Evolutionary conservation across 2,113 vertebrate species (phyloP), one percentile per base, ranked within the genome.

Genomic region (Lonchura striata): DNA sequence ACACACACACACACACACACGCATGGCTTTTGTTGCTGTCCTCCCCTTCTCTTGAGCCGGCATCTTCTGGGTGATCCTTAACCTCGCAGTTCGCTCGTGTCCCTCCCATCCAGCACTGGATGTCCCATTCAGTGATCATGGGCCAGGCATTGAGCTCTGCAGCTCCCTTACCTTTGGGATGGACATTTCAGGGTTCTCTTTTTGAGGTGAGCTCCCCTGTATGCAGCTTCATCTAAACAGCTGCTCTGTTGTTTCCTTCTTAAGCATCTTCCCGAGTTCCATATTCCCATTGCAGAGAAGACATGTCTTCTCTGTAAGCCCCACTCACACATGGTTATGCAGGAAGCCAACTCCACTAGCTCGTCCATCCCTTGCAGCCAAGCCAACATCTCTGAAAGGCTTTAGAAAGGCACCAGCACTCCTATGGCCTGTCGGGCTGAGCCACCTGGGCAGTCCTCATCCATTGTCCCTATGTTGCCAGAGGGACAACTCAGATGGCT

Each of bases 1-100:
- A 64, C 35, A 71, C 25, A 41, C 11, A n/a, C n/a, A n/a, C n/a
- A n/a, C n/a, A n/a, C n/a, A n/a, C 41, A 68, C 33, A 23, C 33
- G 35, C 22, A 60, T 23, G 4, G 77, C 95, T 93, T 92, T 96
- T 95, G 91, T 92, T 91, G 82, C 68, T 81, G 90, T n/a, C 10
- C 37, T 52, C 65, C 90, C 10, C 66, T 87, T 59, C 78, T 90
- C 70, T 63, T 81, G 59, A 85, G 82, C 68, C 82, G 3, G 80
- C 65, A 84, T 77, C 91, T 95, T 88, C 70, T 91, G 94, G 79
- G 71, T 69, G 90, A 96, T 86, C 90, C 82, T 86, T 93, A 92
- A 78, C 87, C 72, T 78, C n/a, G 0, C 37, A 15, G 35, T 41
- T 60, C 28, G 31, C 77, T 41, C 53, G 60, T 56, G 80, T 75